Evolutionary conservation across 2,113 vertebrate species (phyloP).

Genomic region (Pyxicephalus adspersus): DNA sequence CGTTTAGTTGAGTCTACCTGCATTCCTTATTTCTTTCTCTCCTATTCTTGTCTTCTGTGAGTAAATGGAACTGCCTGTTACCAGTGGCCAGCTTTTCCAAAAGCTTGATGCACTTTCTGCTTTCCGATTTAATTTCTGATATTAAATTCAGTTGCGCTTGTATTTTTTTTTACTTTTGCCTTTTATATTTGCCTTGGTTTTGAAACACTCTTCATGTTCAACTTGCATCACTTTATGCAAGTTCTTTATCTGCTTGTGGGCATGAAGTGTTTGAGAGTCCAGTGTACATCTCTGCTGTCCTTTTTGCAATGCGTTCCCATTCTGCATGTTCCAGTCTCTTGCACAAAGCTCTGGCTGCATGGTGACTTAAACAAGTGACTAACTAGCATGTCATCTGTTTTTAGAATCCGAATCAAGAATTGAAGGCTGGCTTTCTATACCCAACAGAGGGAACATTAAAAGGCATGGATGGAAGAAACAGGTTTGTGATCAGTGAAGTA

Average conservation of each 20-base stretch:
- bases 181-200: conserved; percentile 22
- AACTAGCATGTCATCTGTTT: conserved; percentile 41
- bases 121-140: conserved; percentile 26
- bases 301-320: conserved; percentile 69
- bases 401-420: conserved; percentile 84
- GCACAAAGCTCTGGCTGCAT: conserved; percentile 63
- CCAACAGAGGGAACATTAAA: conserved; percentile 95
- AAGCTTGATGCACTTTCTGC: conserved; percentile 65
- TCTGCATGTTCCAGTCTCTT: conserved; percentile 63
- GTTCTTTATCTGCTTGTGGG: conserved; percentile 41
- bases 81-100: conserved; percentile 68
- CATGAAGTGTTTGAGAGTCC: conserved; percentile 48
- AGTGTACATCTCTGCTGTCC: conserved; percentile 41
- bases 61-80: conserved; percentile 83
- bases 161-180: not conserved
- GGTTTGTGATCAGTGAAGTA: conserved; percentile 69
- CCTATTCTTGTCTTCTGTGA: conserved; percentile 94
- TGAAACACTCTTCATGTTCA: conserved; percentile 41
- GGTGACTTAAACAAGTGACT: not conserved
- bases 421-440: conserved; percentile 97
- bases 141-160: not conserved
- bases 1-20: conserved; percentile 90
- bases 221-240: conserved; percentile 38
- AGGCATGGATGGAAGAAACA: conserved; percentile 98
- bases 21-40: conserved; percentile 95